Evolutionary conservation across 1,140 invertebrate species (phyloP).

Genomic region (Papilio glaucus): DNA sequence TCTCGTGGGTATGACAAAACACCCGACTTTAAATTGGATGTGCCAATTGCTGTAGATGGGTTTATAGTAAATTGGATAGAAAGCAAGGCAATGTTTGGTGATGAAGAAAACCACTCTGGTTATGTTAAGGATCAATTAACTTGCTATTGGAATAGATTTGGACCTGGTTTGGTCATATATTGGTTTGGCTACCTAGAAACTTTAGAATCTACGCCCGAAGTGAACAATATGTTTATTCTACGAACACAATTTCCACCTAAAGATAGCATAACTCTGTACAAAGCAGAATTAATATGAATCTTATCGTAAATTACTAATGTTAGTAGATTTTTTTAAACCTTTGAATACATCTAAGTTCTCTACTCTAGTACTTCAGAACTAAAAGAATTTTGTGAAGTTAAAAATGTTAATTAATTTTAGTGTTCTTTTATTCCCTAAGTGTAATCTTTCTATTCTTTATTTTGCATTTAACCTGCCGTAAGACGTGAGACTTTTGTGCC

Average conservation of each 20-base stretch:
- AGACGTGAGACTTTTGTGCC: no score
- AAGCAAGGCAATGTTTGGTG: constrained; percentile 97
- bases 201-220: constrained; percentile 76
- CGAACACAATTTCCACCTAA: constrained; percentile 62
- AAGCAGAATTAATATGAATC: constrained; percentile 56
- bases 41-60: constrained; percentile 94
- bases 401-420: no score
- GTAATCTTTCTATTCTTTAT: no score
- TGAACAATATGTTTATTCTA: constrained; percentile 78
- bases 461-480: no score
- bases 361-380: no score
- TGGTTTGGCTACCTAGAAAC: constrained; percentile 96
- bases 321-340: no score
- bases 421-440: no score
- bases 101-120: constrained; percentile 90
- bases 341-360: background rate
- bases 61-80: constrained; percentile 97
- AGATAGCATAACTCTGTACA: constrained; percentile 72
- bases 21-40: constrained; percentile 95
- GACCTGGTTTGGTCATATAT: constrained; percentile 96
- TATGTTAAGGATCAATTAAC: constrained; percentile 94
- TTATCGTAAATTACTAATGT: no score
- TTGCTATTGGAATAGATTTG: constrained; percentile 97
- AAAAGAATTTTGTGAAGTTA: background rate
- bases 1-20: constrained; percentile 96